Percentiles rank a stretch among this genome's conserved stretches.
Conservation (phyloP, 2,797 vertebrate genomes). For the Lepus oiostolus region DNA sequence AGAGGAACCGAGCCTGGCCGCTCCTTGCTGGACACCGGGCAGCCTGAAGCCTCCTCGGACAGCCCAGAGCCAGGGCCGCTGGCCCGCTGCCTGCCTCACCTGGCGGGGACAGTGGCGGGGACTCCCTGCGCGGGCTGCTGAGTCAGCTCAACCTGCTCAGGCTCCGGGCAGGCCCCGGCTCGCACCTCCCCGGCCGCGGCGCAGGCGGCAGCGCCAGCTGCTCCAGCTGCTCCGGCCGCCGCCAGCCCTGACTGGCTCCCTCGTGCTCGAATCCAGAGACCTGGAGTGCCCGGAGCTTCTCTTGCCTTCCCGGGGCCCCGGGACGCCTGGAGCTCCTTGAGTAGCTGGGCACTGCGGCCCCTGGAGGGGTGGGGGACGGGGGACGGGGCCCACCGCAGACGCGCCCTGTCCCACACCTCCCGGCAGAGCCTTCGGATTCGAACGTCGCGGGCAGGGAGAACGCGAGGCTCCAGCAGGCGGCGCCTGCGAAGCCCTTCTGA, state of each 20-base stretch:
- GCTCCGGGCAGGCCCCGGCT: constrained; percentile 3
- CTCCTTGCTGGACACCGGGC: too few species aligned
- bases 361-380: too few species aligned
- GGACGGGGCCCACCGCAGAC: too few species aligned
- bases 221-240: neutral
- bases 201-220: neutral
- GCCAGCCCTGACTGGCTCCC: neutral
- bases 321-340: neutral
- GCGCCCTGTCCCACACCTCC: neutral
- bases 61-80: neutral
- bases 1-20: too few species aligned
- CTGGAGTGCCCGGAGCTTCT: neutral
- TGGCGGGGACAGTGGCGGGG: neutral
- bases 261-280: neutral
- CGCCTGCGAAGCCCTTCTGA: neutral
- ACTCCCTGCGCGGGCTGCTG: neutral
- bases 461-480: too few species aligned
- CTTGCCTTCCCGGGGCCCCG: neutral
- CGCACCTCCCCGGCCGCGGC: neutral
- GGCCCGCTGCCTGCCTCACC: neutral
- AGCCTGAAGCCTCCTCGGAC: neutral
- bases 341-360: neutral
- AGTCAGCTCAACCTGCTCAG: constrained; percentile 18
- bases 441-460: neutral
- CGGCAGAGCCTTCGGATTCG: neutral